Evolutionary conservation across 2,797 vertebrate species (phyloP), one percentile per base, ranked within the genome.

Genomic region (Semotilus atromaculatus): DNA sequence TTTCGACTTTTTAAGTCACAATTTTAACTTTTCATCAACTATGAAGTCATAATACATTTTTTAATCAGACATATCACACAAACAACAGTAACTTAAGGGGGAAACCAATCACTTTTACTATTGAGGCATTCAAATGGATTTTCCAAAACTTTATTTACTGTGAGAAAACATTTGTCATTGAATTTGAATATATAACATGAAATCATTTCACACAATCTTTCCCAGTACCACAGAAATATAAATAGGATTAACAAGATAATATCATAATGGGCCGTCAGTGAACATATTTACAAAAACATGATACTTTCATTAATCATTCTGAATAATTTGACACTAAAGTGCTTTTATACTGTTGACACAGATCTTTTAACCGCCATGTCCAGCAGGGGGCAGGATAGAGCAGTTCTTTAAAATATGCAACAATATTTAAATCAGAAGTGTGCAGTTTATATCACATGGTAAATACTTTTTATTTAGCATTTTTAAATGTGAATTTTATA

Each of bases 221-320:
- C n/a, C 67, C 53, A 48, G 38, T 62, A 40, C 70, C 40, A 4
- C 70, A 73, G 14, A 45, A n/a, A 62, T 64, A 82, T 66, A 75
- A 66, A 66, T 48, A 66, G 9, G 71, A 73, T 73, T 48, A 13
- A 29, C 38, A 73, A 74, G 19, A 48, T 66, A 48, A 51, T 31
- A 66, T 66, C 14, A 64, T 19, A 34, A 74, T 43, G 11, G 18
- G 58, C n/a, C 3, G 19, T 38, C 19, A 58, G 31, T 82, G 9
- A 64, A 51, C 5, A 82, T 73, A 82, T 83, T 38, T 64, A 83
- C 81, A 83, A 21, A 51, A 31, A 53, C n/a, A 70, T 55, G 9
- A 43, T 29, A 14, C 38, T 43, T 60, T 38, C 29, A 72, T 71
- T 1, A 36, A 31, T 82, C 11, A 11, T n/a, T 62, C 11, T 29